Conservation (phyloP, 2,888 invertebrate genomes). For the Ommatoiulus sabulosus region DNA sequence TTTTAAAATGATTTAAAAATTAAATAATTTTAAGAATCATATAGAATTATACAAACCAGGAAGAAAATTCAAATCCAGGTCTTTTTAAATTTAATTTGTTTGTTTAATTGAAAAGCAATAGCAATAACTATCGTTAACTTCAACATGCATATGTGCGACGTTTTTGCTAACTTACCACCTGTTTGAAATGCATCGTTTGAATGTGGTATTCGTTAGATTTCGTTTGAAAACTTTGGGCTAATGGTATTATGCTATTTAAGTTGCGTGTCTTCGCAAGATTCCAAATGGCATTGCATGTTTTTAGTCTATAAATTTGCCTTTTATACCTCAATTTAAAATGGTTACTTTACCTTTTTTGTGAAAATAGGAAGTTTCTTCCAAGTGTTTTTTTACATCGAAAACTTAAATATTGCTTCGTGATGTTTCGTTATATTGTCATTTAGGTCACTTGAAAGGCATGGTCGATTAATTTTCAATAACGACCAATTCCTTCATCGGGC, state of each 20-base stretch:
- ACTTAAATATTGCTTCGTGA: slow-evolving; percentile 18
- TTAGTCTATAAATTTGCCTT: slow-evolving; percentile 5
- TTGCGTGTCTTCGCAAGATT: background rate
- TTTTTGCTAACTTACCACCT: background rate
- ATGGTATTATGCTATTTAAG: background rate
- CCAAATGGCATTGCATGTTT: background rate
- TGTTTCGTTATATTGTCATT: slow-evolving; percentile 38
- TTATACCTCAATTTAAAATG: background rate
- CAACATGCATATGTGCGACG: background rate
- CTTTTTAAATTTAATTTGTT: too few species aligned
- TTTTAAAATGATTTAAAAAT: too few species aligned
- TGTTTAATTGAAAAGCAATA: too few species aligned
- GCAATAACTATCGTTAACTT: too few species aligned
- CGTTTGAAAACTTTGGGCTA: background rate
- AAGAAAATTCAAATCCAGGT: too few species aligned
- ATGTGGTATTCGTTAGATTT: background rate
- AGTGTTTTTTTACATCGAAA: background rate
- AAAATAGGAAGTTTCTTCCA: background rate
- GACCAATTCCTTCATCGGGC: background rate
- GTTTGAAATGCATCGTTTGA: background rate
- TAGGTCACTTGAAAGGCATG: slow-evolving; percentile 15
- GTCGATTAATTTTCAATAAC: background rate
- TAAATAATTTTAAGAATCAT: too few species aligned
- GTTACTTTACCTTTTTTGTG: background rate
- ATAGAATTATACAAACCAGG: too few species aligned